A percentile compares a stretch with the other conserved stretches of the same genome.
phyloP scores from a whole-genome alignment of 2,888 invertebrate species.

The Steinernema scapterisci region DNA sequence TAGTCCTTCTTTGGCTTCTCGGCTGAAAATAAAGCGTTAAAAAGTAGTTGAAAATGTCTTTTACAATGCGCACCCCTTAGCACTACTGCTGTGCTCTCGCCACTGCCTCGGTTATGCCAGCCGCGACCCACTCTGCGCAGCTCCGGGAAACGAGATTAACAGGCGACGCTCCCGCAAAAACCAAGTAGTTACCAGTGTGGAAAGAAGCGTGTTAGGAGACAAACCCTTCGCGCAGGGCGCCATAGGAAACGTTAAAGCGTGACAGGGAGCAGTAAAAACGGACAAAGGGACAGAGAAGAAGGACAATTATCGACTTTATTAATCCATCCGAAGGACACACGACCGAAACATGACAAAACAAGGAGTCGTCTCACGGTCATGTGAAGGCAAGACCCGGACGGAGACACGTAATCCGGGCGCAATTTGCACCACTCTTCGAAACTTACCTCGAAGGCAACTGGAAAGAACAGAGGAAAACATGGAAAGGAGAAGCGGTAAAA shows the following conservation, averaged over 20 bases:
- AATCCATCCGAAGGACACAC: not conserved
- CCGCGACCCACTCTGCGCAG: not conserved
- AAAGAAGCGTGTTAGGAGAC: conserved; percentile 20
- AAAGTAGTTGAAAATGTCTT: too few relatives aligned
- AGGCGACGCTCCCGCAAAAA: not conserved
- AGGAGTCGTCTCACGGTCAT: not conserved
- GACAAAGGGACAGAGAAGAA: not conserved
- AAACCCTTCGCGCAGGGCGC: not conserved
- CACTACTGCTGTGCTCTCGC: not conserved
- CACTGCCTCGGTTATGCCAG: not conserved
- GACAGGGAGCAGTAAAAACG: not conserved
- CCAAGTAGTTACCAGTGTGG: not conserved
- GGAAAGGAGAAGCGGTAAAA: conserved; percentile 6
- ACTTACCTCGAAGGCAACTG: conserved; percentile 25
- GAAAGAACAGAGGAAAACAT: not conserved
- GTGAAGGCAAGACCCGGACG: conserved; percentile 20
- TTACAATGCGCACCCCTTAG: too few relatives aligned
- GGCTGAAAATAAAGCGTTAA: not conserved
- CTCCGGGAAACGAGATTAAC: not conserved
- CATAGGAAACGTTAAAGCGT: not conserved
- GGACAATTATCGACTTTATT: conserved; percentile 1
- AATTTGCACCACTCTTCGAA: not conserved
- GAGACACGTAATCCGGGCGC: conserved; percentile 12
- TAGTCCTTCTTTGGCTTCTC: conserved; percentile 22
- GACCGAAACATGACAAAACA: not conserved